Base-by-base conservation (phyloP, 2,113 vertebrate genomes). In the Astur gentilis region DNA sequence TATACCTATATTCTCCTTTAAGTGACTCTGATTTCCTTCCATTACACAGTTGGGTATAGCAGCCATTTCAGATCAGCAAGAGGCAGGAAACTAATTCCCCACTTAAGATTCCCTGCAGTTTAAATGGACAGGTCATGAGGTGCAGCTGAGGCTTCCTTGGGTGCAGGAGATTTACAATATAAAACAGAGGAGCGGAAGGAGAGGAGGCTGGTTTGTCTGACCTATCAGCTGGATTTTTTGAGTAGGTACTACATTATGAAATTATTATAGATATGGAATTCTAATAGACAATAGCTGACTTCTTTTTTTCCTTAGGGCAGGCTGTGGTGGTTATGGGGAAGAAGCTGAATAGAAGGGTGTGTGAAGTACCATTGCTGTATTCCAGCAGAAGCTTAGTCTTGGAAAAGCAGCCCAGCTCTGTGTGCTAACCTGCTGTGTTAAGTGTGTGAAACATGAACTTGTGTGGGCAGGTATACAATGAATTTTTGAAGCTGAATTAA, bases 221-320 rank as follows among this genome's bases (percentile, higher is more conserved):
- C 42, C 2, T 5, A 1, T 1, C 6, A 8, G 8, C 1, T 0
- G 2, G 60, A n/a, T 3, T 6, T 45, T 66, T 62, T 3, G 10
- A 16, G 38, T 71, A 54, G 79, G 61, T 54, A 18, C 9, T 80
- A 13, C 1, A 0, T 88, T 42, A 55, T 54, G 52, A 54, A 54
- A 17, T 54, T 27, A 2, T 52, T 54, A 54, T 54, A 5, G 32
- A 13, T 58, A 27, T 71, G 42, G 70, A 58, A 29, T 16, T 15
- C 4, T 31, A 34, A 12, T 27, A 49, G 7, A 6, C 3, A 45
- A 16, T 15, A 54, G 18, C 18, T 31, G 34, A 3, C 12, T 42
- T 44, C 11, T 45, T 49, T 11, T 11, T 1, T 7, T 54, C 8
- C 8, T 76, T 64, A 23, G 18, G 9, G 14, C 17, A 42, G 40